Conservation (phyloP, 2,113 vertebrate genomes). For the Daboia siamensis region DNA sequence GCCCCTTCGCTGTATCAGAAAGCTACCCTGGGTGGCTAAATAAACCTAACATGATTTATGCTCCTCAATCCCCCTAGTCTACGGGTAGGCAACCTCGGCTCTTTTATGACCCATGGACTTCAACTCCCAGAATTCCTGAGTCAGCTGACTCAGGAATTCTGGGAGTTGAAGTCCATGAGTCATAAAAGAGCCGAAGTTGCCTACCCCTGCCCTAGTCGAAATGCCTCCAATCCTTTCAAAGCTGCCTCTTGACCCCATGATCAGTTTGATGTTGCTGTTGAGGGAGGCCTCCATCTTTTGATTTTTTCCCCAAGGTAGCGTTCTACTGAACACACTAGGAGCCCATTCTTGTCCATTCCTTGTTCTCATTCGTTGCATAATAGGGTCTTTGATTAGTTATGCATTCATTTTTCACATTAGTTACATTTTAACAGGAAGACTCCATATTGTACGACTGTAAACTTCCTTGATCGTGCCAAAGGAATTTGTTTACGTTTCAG, state of each 20-base stretch:
- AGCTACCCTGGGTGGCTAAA: background rate
- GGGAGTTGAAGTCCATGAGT: no score
- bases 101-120: no score
- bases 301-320: background rate
- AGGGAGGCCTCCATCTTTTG: background rate
- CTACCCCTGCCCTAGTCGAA: background rate
- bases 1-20: background rate
- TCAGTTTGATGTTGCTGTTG: background rate
- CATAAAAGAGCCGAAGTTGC: no score
- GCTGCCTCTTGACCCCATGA: background rate
- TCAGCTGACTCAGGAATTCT: no score
- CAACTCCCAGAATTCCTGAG: no score
- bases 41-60: background rate
- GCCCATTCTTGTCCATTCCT: background rate
- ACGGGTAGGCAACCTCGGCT: no score
- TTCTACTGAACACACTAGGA: background rate
- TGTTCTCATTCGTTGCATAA: background rate
- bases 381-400: background rate
- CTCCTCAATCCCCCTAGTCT: background rate
- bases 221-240: background rate
- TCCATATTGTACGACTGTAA: background rate
- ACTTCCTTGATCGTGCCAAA: background rate
- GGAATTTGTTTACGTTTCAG: background rate
- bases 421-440: background rate
- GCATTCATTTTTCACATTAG: background rate